Evolutionary conservation across 30 jellyfish, hydroid and myxozoan genomes (phyloP), one percentile per base, ranked within the genome.

Genomic region (Cassiopea xamachana): DNA sequence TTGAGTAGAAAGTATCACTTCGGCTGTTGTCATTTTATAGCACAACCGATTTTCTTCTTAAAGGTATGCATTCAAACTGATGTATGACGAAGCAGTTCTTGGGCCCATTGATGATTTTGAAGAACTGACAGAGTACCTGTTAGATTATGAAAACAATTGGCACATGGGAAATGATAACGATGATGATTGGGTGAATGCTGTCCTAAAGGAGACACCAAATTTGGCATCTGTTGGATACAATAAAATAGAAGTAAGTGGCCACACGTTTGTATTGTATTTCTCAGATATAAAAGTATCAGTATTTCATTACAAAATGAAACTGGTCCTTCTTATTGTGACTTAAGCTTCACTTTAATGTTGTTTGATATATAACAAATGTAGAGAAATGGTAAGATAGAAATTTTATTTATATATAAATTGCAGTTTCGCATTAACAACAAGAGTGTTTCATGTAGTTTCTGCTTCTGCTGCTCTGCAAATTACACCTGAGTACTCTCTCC

Each of bases 21-120:
- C 39, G 39, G 39, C 0, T 27, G 39, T 27, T 27, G 7, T 19
- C 76, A 14, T 67, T 67, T 67, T 67, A 19, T 55, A 55, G 7
- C 7, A 6, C 12, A 3, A 0, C 12, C 64, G 12, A 55, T 0
- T 27, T 27, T 55, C 64, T 10, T 55, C 64, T 55, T 3, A 18
- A 84, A 91, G 97, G 74, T 91, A 91, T 60, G 95, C 98, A 1
- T 94, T 94, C 92, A 94, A 94, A 87, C 39, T 94, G 74, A 91
- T 83, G 87, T 94, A 83, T 69, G 98, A 94, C 85, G 96, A 86
- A 77, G 90, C 89, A 43, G 97, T 94, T 1, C 89, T 89, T 60
- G 98, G 98, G 39, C 93, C 94, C 55, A 90, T 76, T 12, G 96
- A 69, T 14, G 92, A 82, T 69, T 87, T 75, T 49, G 92, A 81